phyloP scores from a whole-genome alignment of 2,797 vertebrate species.

The Falco concolor region DNA sequence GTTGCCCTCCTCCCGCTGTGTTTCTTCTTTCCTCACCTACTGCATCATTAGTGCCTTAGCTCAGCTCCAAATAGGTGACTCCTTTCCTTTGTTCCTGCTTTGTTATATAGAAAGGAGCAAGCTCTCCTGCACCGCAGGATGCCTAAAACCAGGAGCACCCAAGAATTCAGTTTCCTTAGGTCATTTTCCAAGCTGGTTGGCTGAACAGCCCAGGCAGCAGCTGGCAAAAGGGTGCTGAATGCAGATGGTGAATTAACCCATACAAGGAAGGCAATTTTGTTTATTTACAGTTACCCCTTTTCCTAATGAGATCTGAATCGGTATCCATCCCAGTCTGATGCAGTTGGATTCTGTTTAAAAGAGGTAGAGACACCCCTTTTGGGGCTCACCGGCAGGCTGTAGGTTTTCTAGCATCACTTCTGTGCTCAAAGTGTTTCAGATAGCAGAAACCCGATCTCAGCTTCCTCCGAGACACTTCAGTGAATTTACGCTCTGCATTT shows the following conservation, averaged over 20 bases:
- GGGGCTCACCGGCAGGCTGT: background rate
- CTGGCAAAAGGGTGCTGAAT: background rate
- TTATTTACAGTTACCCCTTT: slow-evolving; percentile 11
- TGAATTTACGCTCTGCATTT: background rate
- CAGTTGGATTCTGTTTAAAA: background rate
- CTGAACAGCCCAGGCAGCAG: background rate
- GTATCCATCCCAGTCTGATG: background rate
- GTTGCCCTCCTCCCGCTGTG: slow-evolving; percentile 2
- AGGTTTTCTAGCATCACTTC: background rate
- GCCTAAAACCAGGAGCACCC: background rate
- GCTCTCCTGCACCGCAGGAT: background rate
- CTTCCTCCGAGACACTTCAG: background rate
- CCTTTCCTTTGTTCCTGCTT: slow-evolving; percentile 47
- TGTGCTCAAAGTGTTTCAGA: background rate
- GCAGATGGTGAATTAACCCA: background rate
- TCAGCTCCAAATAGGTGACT: slow-evolving; percentile 57
- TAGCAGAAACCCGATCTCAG: background rate
- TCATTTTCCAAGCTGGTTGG: background rate
- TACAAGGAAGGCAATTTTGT: background rate
- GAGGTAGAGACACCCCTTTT: background rate
- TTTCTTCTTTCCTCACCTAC: slow-evolving; percentile 51
- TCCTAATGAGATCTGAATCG: slow-evolving; percentile 24
- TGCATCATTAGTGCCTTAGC: slow-evolving; percentile 78
- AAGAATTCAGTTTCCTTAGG: background rate
- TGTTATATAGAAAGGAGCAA: slow-evolving; percentile 28